Base-by-base conservation (phyloP, 2,113 vertebrate species). In the Campylomormyrus tamandua region DNA sequence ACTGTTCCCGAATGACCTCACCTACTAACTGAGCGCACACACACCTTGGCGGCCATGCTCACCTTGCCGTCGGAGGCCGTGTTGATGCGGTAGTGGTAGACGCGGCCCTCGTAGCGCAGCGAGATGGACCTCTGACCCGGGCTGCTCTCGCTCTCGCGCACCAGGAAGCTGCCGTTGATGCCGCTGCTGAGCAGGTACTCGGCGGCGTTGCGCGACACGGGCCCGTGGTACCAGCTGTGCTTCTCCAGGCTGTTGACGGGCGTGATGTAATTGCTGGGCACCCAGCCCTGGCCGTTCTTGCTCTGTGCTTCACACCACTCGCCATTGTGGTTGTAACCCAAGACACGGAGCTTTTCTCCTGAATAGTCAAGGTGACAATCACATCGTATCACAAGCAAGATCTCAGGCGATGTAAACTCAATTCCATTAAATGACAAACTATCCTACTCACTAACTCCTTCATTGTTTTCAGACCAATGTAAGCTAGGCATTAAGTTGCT, bases 41-140 rank as follows among this genome's bases (percentile, higher is more conserved):
- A 49, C 49, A 49, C 49, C 49, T 2, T 10, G 27, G 6, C 2
- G 11, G 58, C 66, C 7, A 5, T 2, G 52, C 89, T 70, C 91
- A 99, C 98, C 98, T 99, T 99, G 93, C 97, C 96, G 0, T 99
- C 98, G 0, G 98, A 98, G 0, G 98, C 98, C 0, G 98, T 99
- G 95, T 99, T 99, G 94, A 99, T 99, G 89, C 98, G 94, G 96
- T 99, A 99, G 96, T 99, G 98, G 96, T 99, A 99, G 49, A 99
- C 98, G 90, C 96, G 94, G 0, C 96, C 96, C n/a, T 97, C 96
- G 0, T 96, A 97, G 56, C 96, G 85, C 91, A 97, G 94, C 0
- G 97, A 97, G 88, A 97, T 97, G 84, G 97, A 97, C 88, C 96
- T 92, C 94, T 97, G 97, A 0, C 97, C 97, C 0, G 97, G 97